A percentile compares a stretch with the other conserved stretches of the same genome.
phyloP scores from a whole-genome alignment of 2,797 vertebrate genomes.

The Pseudotriccus pelzelni region DNA sequence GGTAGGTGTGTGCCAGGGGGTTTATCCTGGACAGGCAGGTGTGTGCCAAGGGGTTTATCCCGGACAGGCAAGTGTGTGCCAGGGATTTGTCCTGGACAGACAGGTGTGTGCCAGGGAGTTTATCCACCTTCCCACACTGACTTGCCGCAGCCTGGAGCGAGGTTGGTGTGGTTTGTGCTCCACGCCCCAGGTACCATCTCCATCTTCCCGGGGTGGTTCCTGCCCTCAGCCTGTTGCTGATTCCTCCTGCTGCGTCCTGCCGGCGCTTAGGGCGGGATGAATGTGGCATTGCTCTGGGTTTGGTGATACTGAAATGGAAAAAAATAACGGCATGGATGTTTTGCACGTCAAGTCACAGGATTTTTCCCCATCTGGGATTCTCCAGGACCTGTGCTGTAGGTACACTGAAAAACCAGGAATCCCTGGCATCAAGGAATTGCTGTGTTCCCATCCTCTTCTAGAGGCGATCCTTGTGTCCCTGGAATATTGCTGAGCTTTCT shows the following conservation, averaged over 20 bases:
- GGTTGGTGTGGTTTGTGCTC: not conserved
- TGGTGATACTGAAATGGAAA: accelerated
- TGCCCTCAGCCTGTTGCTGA: not conserved
- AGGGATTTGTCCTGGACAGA: too few relatives aligned
- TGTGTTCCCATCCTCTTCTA: not conserved
- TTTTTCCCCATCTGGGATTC: not conserved
- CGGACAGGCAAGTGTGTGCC: too few relatives aligned
- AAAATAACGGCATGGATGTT: accelerated
- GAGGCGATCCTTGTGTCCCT: not conserved
- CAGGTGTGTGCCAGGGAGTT: too few relatives aligned
- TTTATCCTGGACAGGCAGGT: too few relatives aligned
- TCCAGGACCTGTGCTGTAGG: not conserved
- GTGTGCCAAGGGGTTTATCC: not conserved
- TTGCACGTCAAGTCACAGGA: accelerated
- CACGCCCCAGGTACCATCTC: accelerated
- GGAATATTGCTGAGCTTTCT: not conserved
- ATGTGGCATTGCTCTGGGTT: accelerated
- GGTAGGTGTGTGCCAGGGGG: too few relatives aligned
- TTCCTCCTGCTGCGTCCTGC: not conserved
- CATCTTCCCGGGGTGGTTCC: too few relatives aligned
- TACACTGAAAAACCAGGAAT: accelerated
- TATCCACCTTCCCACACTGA: too few relatives aligned
- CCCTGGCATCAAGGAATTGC: accelerated
- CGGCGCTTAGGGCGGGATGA: accelerated
- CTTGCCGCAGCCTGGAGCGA: not conserved